phyloP scores from a whole-genome alignment of 2,113 vertebrate genomes.

The human (Homo sapiens) region DNA sequence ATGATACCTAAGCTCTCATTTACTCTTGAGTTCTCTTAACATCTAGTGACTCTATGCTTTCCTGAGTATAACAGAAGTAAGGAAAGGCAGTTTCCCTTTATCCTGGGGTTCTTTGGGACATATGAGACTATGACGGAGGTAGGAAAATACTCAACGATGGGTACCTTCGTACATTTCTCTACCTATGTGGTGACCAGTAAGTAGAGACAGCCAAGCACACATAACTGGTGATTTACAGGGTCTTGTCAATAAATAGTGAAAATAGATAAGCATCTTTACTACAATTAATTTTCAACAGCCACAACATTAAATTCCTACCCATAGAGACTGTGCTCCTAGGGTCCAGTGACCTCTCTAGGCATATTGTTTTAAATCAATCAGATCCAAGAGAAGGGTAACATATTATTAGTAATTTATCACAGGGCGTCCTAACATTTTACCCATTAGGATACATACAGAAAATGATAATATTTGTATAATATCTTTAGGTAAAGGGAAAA shows the following conservation, averaged over 20 bases:
- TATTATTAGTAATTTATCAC: background rate
- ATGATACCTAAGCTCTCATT: background rate
- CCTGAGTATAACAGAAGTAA: background rate
- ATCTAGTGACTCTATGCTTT: background rate
- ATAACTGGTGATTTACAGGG: no score
- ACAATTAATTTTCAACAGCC: background rate
- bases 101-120: background rate
- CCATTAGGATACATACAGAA: background rate
- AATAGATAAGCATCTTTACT: background rate
- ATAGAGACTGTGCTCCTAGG: background rate
- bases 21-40: background rate
- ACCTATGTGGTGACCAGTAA: background rate
- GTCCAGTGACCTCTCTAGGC: background rate
- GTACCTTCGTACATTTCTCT: background rate
- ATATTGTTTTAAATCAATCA: background rate
- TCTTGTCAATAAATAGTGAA: background rate
- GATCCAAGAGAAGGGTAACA: background rate
- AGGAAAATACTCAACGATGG: background rate
- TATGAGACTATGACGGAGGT: accelerated
- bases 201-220: background rate
- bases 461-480: background rate
- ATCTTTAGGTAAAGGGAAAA: background rate
- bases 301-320: background rate
- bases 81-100: background rate
- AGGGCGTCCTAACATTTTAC: background rate